Conservation (phyloP, 1,140 invertebrate genomes). For the Platyura marginata region DNA sequence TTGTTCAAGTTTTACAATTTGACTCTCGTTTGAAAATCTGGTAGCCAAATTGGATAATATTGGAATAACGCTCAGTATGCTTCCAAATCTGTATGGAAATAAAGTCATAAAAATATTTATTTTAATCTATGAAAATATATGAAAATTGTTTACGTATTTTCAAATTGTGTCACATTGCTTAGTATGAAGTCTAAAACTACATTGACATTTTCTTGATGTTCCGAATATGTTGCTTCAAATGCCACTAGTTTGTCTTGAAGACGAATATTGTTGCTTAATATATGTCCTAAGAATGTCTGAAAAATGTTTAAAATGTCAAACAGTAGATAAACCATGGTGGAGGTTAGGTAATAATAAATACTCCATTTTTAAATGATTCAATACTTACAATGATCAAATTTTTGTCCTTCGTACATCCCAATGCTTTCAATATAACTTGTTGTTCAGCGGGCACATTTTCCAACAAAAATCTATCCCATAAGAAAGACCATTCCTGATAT, state of each 20-base stretch:
- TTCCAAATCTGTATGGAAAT: constrained; percentile 12
- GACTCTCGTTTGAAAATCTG: constrained; percentile 24
- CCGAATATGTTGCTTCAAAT: constrained; percentile 16
- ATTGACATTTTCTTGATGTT: constrained; percentile 24
- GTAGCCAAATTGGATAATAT: constrained; percentile 25
- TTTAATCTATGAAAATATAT: not conserved
- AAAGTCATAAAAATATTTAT: constrained; percentile 1
- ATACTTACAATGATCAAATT: constrained; percentile 24
- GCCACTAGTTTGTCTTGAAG: constrained; percentile 8
- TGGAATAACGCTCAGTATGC: constrained; percentile 22
- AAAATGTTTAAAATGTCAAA: constrained; percentile 2
- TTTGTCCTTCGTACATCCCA: constrained; percentile 34
- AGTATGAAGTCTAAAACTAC: constrained; percentile 28
- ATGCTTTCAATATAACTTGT: constrained; percentile 30
- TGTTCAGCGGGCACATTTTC: constrained; percentile 32
- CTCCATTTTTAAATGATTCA: no score
- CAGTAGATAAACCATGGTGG: not conserved
- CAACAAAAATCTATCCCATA: constrained; percentile 28
- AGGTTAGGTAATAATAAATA: not conserved
- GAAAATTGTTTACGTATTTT: constrained; percentile 25
- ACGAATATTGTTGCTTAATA: constrained; percentile 20
- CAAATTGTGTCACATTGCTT: constrained; percentile 16
- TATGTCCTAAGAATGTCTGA: constrained; percentile 14
- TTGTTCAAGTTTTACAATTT: constrained; percentile 14
- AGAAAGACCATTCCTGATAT: constrained; percentile 25